phyloP scores from a whole-genome alignment of 2,888 invertebrate species.

The Stictocephala bisonia region DNA sequence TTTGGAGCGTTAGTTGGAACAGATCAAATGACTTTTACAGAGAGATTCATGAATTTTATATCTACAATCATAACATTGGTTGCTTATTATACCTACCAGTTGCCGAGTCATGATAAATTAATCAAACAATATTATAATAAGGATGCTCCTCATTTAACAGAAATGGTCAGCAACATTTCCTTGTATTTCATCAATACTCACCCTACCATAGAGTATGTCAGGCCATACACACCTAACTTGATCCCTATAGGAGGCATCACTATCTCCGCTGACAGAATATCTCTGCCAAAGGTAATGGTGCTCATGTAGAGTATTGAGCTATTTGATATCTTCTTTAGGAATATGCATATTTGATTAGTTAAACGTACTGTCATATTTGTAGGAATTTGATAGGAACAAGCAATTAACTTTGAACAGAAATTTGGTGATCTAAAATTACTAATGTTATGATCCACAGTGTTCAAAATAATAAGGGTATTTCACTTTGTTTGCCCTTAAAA shows the following conservation, averaged over 20 bases:
- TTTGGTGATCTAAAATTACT: no score
- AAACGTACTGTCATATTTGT: no score
- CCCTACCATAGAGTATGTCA: background rate
- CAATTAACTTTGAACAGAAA: no score
- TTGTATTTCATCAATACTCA: conserved; percentile 9
- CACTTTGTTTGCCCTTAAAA: no score
- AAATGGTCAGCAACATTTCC: background rate
- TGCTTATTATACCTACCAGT: background rate
- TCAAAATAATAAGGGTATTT: no score
- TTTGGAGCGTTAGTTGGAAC: background rate
- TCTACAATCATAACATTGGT: background rate
- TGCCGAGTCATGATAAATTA: conserved; percentile 13
- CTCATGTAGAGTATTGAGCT: no score
- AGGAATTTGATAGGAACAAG: no score
- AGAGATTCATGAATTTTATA: background rate
- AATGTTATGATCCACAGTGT: no score
- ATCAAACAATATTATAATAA: conserved; percentile 3
- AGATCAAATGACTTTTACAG: conserved; percentile 6
- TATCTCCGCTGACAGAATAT: background rate
- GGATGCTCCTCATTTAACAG: background rate
- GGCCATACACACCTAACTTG: conserved; percentile 23
- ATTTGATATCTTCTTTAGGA: no score
- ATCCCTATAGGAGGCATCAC: conserved; percentile 11
- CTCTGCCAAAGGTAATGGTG: conserved; percentile 8
- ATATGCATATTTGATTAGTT: no score